These are phyloP conservation scores for Archaeoteleia sp. DNA, from an alignment of 2,888 invertebrate genomes.

Conservation along the genomic window DNA sequence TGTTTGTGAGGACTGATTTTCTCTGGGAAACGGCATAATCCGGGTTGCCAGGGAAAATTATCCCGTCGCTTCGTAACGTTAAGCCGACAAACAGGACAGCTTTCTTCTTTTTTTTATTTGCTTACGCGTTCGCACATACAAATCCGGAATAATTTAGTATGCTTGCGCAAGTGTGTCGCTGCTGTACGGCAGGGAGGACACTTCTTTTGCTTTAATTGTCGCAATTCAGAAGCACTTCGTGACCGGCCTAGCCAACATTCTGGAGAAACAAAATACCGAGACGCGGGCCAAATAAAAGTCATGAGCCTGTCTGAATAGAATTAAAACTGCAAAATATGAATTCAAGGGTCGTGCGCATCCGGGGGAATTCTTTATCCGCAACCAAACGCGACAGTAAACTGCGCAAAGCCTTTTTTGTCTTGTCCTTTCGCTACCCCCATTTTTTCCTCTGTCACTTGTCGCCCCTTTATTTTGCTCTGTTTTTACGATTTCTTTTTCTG, in stretches of 20 bases:
- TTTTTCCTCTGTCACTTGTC: not conserved
- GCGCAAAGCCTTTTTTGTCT: constrained; percentile 11
- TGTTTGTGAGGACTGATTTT: constrained; percentile 51
- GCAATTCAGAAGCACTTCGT: constrained; percentile 60
- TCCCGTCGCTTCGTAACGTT: constrained; percentile 49
- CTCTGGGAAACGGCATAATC: constrained; percentile 47
- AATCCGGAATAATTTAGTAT: constrained; percentile 58
- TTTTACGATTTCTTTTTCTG: not conserved
- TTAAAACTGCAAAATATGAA: constrained; percentile 54
- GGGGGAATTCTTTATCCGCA: constrained; percentile 30
- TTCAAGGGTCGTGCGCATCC: constrained; percentile 31
- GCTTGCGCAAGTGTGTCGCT: constrained; percentile 53
- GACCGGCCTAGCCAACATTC: constrained; percentile 58
- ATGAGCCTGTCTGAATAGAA: constrained; percentile 50
- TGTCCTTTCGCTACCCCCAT: constrained; percentile 4
- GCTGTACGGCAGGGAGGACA: constrained; percentile 31
- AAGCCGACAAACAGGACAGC: constrained; percentile 53
- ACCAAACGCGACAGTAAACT: constrained; percentile 33
- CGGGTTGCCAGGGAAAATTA: constrained; percentile 51
- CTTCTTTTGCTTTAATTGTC: constrained; percentile 62
- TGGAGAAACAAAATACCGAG: constrained; percentile 48
- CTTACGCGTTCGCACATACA: constrained; percentile 47
- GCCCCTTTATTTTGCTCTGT: not conserved
- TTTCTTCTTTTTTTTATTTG: constrained; percentile 28
- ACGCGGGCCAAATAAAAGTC: constrained; percentile 47